phyloP scores from a whole-genome alignment of 2,888 invertebrate species.

The Lithophane socia region DNA sequence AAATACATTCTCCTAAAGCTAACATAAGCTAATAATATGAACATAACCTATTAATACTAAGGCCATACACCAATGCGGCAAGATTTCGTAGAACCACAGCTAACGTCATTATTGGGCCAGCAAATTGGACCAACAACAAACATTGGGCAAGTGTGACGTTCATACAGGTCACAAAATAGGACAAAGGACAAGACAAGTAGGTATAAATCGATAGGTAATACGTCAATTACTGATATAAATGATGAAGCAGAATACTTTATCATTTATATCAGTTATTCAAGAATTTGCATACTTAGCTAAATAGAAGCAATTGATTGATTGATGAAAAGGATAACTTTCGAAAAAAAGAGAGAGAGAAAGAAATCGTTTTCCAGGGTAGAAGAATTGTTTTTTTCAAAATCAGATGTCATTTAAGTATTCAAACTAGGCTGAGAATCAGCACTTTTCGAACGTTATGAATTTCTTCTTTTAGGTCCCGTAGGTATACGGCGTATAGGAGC shows the following conservation, averaged over 20 bases:
- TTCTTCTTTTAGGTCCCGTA: too few relatives aligned
- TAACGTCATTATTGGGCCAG: conserved; percentile 8
- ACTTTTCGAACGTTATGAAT: too few relatives aligned
- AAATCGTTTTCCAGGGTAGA: too few relatives aligned
- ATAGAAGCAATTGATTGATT: neutral
- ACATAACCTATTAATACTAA: too few relatives aligned
- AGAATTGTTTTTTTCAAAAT: too few relatives aligned
- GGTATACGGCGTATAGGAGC: too few relatives aligned
- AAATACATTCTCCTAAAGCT: too few relatives aligned
- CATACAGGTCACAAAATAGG: conserved; percentile 4
- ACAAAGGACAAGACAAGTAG: conserved; percentile 3
- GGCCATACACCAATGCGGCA: neutral
- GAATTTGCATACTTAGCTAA: too few relatives aligned
- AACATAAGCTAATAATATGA: too few relatives aligned
- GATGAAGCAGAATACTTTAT: neutral
- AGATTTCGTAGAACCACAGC: conserved; percentile 5
- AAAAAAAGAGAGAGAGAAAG: neutral
- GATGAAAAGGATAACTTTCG: neutral
- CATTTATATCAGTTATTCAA: too few relatives aligned
- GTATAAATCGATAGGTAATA: conserved; percentile 8
- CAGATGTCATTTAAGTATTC: too few relatives aligned
- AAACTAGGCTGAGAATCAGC: too few relatives aligned
- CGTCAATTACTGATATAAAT: neutral
- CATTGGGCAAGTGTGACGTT: conserved; percentile 25
- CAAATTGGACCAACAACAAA: conserved; percentile 26